Evolutionary conservation across 23 tunicate genomes (phyloP), one percentile per base, ranked within the genome.

Genomic region (Clavelina lepadiformis): DNA sequence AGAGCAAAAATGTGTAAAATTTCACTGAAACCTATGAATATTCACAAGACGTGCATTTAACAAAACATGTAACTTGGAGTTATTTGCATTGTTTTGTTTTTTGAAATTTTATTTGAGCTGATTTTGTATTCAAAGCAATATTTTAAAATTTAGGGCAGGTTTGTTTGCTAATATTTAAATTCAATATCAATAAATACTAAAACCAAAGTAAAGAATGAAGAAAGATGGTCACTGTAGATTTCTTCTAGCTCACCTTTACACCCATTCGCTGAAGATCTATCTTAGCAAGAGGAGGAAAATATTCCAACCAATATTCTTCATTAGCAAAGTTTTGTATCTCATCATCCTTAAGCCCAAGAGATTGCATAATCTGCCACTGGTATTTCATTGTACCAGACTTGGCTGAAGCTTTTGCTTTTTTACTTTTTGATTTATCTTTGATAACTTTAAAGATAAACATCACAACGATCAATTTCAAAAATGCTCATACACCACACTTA

Each of bases 291-390:
- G 94, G 83, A n/a, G 98, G 98, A 55, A 93, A 93, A 61, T 93
- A 93, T 26, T 85, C 38, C 36, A 93, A 75, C 98, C 98, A 93
- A 35, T 79, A 55, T 20, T 67, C 68, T 33, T 86, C 76, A 73
- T 85, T 79, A 19, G 98, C 88, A 69, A 93, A 93, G 21, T 73
- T 30, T 24, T 56, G 31, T 31, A 93, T 93, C 35, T 93, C 98
- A 46, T 85, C 79, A 46, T 93, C 88, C 15, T 70, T 33, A 22
- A 94, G 53, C 19, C 99, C 99, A 2, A 94, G 81, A 0, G 86
- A 54, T 51, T 63, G 60, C 99, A 94, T 94, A 28, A 94, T 94
- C 33, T 80, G 85, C 99, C 99, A 94, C 71, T 94, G 99, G 61
- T 94, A 94, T 27, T 63, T 47, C 6, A 77, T 81, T 24, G 38